These are phyloP conservation scores for Kryptolebias marmoratus DNA, from an alignment of 2,113 vertebrate species.

Conservation along the genomic window DNA sequence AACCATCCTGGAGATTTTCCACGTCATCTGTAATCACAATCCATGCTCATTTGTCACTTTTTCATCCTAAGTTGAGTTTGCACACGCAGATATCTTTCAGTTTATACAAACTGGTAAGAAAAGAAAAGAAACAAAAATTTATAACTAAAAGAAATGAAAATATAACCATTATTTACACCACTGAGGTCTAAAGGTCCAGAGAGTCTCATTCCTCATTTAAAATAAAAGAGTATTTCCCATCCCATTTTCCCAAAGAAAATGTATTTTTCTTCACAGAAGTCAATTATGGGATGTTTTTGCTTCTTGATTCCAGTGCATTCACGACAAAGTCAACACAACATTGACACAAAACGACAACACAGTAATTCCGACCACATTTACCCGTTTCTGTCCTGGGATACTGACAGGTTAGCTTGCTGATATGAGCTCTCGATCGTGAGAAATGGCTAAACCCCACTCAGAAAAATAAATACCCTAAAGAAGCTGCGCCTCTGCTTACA, in stretches of 20 bases:
- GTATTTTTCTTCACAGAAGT: not conserved
- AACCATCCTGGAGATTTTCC: not conserved
- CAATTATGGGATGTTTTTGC: not conserved
- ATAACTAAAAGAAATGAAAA: too few species aligned
- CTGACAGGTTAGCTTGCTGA: not conserved
- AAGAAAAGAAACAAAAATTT: not conserved
- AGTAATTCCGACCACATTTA: conserved; percentile 1
- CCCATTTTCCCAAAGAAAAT: not conserved
- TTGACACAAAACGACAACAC: not conserved
- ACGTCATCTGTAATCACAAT: too few species aligned
- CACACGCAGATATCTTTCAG: not conserved
- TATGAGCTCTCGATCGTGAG: conserved; percentile 25
- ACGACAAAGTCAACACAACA: conserved; percentile 24
- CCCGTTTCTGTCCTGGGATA: not conserved
- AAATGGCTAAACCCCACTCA: conserved; percentile 7
- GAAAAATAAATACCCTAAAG: conserved; percentile 40
- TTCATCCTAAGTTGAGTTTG: not conserved
- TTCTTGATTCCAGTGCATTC: conserved; percentile 59
- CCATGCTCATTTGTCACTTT: not conserved
- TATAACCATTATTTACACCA: too few species aligned
- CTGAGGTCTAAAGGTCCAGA: too few species aligned
- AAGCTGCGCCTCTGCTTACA: conserved; percentile 3
- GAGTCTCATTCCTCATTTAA: not conserved
- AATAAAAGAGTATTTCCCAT: conserved; percentile 21
- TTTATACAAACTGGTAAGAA: conserved; percentile 19